Conservation (phyloP, 1,140 invertebrate genomes). For the Drosophila saltans region DNA sequence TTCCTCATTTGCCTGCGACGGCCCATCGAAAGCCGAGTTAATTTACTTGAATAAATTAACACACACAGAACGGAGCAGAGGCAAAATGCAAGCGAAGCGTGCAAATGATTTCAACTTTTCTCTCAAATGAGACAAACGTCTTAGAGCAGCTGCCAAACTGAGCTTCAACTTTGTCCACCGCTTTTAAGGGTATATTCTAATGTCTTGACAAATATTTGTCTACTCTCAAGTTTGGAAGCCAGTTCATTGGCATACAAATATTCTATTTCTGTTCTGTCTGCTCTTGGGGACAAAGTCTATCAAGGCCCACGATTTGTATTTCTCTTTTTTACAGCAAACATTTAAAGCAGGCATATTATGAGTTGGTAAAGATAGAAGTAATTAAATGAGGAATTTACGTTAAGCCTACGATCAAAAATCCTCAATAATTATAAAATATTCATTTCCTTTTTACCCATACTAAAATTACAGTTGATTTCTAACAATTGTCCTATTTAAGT, state of each 20-base stretch:
- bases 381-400: no score
- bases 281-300: neutral
- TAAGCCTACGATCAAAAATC: no score
- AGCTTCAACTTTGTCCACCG: constrained; percentile 32
- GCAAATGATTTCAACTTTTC: constrained; percentile 44
- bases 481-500: no score
- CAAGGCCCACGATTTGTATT: no score
- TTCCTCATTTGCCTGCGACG: constrained; percentile 9
- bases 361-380: no score
- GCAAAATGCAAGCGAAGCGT: constrained; percentile 59
- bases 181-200: constrained; percentile 16
- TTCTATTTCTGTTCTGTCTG: neutral
- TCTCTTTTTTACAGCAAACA: no score
- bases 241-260: constrained; percentile 19
- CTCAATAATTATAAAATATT: no score
- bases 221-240: constrained; percentile 18
- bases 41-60: constrained; percentile 78
- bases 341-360: no score
- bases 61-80: constrained; percentile 3
- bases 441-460: no score
- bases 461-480: no score
- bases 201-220: constrained; percentile 35
- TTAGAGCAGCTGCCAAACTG: constrained; percentile 35
- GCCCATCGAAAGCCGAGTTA: constrained; percentile 59
- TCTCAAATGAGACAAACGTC: constrained; percentile 13